phyloP scores from a whole-genome alignment of 2,797 vertebrate species.

The Bovichtus variegatus region DNA sequence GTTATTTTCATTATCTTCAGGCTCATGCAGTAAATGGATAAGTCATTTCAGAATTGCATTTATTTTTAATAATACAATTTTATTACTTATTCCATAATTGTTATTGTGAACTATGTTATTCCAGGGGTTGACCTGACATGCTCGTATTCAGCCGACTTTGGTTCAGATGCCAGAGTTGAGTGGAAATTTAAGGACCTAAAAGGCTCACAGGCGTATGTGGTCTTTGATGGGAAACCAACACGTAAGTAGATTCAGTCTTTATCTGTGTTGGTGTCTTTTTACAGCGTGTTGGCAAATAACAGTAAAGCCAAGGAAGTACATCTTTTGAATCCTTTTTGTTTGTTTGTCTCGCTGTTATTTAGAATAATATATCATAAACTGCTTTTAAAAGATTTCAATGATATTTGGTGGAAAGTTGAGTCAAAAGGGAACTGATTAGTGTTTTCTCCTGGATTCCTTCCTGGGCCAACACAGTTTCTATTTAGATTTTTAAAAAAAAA shows the following conservation, averaged over 20 bases:
- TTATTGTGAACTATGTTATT: constrained; percentile 19
- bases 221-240: constrained; percentile 79
- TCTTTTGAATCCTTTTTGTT: not conserved
- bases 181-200: constrained; percentile 87
- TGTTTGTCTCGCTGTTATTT: not conserved
- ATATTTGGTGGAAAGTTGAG: not conserved
- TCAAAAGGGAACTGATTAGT: not conserved
- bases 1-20: not conserved
- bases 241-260: constrained; percentile 67
- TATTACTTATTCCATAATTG: not conserved
- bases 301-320: not conserved
- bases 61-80: not conserved
- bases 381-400: not conserved
- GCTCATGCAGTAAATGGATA: not conserved
- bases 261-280: not conserved
- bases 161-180: constrained; percentile 81
- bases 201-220: constrained; percentile 79
- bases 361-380: not conserved
- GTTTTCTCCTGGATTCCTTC: not conserved
- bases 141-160: constrained; percentile 69
- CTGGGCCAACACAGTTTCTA: not conserved
- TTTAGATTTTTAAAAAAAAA: no score
- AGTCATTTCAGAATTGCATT: not conserved
- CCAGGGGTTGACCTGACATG: constrained; percentile 85
- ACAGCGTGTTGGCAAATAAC: not conserved